Conservation (phyloP, 2,113 vertebrate genomes). For the Lucifuga dentata region DNA sequence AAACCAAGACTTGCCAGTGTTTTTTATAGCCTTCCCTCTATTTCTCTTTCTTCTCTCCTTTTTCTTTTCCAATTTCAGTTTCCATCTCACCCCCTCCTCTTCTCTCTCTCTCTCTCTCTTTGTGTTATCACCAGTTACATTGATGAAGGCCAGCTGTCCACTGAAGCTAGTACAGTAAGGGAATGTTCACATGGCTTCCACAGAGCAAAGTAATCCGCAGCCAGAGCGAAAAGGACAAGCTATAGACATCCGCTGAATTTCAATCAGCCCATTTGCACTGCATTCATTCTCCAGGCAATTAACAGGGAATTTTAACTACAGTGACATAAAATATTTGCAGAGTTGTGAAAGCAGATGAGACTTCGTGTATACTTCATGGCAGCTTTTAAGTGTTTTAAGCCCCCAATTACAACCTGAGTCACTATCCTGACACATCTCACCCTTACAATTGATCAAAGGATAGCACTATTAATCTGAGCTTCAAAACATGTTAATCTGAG, state of each 20-base stretch:
- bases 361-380: constrained; percentile 1
- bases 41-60: constrained; percentile 6
- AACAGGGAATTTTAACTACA: constrained; percentile 23
- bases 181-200: constrained; percentile 34
- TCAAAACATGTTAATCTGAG: too few relatives aligned
- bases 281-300: constrained; percentile 33
- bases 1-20: constrained; percentile 45
- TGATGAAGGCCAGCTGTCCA: constrained; percentile 64
- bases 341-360: constrained; percentile 8
- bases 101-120: constrained; percentile 2
- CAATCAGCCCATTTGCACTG: constrained; percentile 41
- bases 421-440: constrained; percentile 5
- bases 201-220: constrained; percentile 14
- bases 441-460: constrained; percentile 6
- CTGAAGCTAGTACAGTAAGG: constrained; percentile 37
- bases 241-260: constrained; percentile 48
- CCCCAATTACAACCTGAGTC: background rate
- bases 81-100: constrained; percentile 8
- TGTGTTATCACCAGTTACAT: constrained; percentile 48
- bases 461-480: too few relatives aligned
- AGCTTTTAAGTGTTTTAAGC: too few relatives aligned
- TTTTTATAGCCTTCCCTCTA: constrained; percentile 33
- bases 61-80: constrained; percentile 35
- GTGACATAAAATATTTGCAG: constrained; percentile 5
- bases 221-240: constrained; percentile 22